Percentiles rank a stretch among this genome's conserved stretches.
Evolutionary conservation across 2,888 invertebrate genomes (phyloP).

Genomic region (Drosophila greeni): DNA sequence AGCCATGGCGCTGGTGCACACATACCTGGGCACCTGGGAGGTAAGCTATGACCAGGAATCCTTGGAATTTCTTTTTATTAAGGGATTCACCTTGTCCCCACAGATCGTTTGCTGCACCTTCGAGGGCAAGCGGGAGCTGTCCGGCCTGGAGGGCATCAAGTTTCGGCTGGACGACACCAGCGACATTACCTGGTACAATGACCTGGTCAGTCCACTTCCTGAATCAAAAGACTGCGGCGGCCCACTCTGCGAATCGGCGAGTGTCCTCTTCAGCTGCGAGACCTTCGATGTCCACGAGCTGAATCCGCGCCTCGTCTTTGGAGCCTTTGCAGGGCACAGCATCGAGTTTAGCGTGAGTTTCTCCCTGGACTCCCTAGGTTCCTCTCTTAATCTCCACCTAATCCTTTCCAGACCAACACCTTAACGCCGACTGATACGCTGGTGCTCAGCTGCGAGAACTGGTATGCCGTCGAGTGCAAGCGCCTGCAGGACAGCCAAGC

Average conservation of each 20-base stretch:
- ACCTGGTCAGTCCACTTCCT: conserved; percentile 79
- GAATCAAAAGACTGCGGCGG: conserved; percentile 74
- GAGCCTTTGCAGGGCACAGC: conserved; percentile 83
- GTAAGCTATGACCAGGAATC: conserved; percentile 61
- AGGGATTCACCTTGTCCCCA: no score
- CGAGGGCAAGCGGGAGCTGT: conserved; percentile 73
- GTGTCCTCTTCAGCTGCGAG: conserved; percentile 84
- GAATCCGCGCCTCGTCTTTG: conserved; percentile 80
- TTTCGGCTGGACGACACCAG: conserved; percentile 82
- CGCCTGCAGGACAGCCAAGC: conserved; percentile 80
- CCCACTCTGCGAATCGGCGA: conserved; percentile 76
- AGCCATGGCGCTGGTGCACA: conserved; percentile 77
- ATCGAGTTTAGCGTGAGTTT: conserved; percentile 82
- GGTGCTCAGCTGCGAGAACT: conserved; percentile 82
- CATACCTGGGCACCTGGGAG: conserved; percentile 81
- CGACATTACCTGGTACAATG: conserved; percentile 82
- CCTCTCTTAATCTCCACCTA: no score
- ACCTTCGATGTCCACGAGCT: conserved; percentile 82
- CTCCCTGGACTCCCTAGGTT: neutral
- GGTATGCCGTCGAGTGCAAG: conserved; percentile 83
- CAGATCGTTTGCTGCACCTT: conserved; percentile 76
- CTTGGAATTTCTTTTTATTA: no score
- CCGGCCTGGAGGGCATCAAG: conserved; percentile 76
- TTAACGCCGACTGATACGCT: conserved; percentile 80
- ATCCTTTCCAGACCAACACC: conserved; percentile 80